Evolutionary conservation across 1,140 invertebrate species (phyloP), one percentile per base, ranked within the genome.

Genomic region (Papilio helenus): DNA sequence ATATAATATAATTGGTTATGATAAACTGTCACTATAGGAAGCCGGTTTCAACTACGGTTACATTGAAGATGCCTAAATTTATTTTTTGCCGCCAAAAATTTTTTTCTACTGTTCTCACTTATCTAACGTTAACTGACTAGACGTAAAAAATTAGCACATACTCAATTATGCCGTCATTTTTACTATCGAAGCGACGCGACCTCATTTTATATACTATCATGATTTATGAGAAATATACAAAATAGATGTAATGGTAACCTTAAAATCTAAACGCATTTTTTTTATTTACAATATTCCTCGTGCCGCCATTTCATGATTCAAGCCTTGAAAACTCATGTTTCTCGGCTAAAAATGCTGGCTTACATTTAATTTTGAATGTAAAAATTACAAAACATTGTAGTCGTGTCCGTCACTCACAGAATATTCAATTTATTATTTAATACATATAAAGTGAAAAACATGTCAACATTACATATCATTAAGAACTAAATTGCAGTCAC

Each of bases 201-300:
- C 71, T 80, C 84, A 82, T 79, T 42, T 80, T 84, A 86, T 77
- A 68, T 85, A 87, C 83, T 74, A 74, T 20, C 20, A 51, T 49
- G 44, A 81, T 82, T 88, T 89, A 90, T 92, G 90, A 88, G 92
- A 91, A 93, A 92, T 93, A 92, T 93, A 93, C 91, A 93, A 92
- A 93, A 20, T 88, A 87, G 87, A 88, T 79, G 78, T 84, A 84
- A 89, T 87, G 88, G 85, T 91, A 89, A 90, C 86, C 90, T 91
- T 89, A 91, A 42, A 51, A 79, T 83, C 81, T 92, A 89, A 76
- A 80, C 81, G 58, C 85, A 83, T 76, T 81, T 58, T 80, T 82
- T 82, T 76, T 90, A 90, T 92, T 86, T 92, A 90, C 87, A 90
- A 81, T 81, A 71, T 79, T 29, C 51, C 80, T 49, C 68, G 79